Evolutionary conservation across 2,113 vertebrate species (phyloP), one percentile per base, ranked within the genome.

Genomic region (Plectropomus leopardus): DNA sequence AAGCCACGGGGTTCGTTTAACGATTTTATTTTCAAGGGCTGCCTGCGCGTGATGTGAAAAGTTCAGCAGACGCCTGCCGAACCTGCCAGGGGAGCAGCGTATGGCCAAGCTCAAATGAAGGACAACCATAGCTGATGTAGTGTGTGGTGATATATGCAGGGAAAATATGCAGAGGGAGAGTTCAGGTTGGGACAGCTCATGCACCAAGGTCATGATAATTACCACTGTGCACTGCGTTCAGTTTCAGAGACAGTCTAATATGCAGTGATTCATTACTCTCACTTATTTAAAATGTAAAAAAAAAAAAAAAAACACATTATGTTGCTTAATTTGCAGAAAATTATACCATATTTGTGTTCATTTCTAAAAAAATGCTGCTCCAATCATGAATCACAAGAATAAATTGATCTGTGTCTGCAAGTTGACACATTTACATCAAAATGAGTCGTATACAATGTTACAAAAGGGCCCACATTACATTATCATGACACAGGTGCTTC

Each of bases 51-150:
- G 70, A 79, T 75, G 88, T 82, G 88, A 91, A 89, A 84, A 86
- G 92, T 90, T 93, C 88, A 87, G 80, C 84, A 86, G 84, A 86
- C 73, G 51, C 57, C 48, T 1, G 58, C 42, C n/a, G 71, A 40
- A 74, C 14, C 74, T 85, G 90, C 83, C 87, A 88, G 78, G 76
- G 73, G 10, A 75, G 60, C 61, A 23, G 76, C 19, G 47, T 13
- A 80, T 82, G 85, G 85, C 85, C 81, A 85, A 80, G 68, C 88
- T 89, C 79, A 86, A 71, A 67, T 30, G 61, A 88, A 87, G 89
- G 85, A 87, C 83, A 60, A 65, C 24, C 74, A 58, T 32, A 34
- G 65, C 72, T 65, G 86, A 76, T 66, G 57, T 36, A 34, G 81
- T 8, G 83, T 44, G 44, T 28, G 73, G 32, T 80, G 89, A 87